Conservation (phyloP, 2,888 invertebrate species). For the Drosophila algonquin region DNA sequence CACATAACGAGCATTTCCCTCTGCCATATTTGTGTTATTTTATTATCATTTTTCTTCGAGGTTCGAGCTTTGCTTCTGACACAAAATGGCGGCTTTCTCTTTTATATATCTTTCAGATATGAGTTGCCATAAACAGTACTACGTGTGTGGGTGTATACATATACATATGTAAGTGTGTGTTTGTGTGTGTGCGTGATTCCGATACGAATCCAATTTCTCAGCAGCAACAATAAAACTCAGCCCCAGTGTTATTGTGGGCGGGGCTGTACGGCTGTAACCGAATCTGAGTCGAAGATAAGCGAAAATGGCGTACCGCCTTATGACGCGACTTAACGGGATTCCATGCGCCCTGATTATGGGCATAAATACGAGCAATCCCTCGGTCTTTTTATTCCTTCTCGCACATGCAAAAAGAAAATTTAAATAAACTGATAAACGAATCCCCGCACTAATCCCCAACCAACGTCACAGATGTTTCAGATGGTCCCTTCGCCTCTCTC, state of each 20-base stretch:
- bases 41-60: constrained; percentile 77
- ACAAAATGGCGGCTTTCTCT: constrained; percentile 24
- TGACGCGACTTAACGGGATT: constrained; percentile 80
- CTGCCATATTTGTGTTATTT: constrained; percentile 82
- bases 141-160: constrained; percentile 25
- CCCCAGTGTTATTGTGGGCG: constrained; percentile 42
- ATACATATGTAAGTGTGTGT: constrained; percentile 48
- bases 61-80: neutral
- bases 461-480: constrained; percentile 32
- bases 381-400: neutral
- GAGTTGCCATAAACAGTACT: constrained; percentile 78
- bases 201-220: constrained; percentile 80
- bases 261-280: constrained; percentile 31
- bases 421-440: constrained; percentile 79
- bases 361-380: constrained; percentile 67
- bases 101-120: constrained; percentile 65
- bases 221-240: constrained; percentile 67
- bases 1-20: constrained; percentile 77
- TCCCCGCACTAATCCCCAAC: constrained; percentile 60
- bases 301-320: constrained; percentile 78
- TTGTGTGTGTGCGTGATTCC: constrained; percentile 34
- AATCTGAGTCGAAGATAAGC: constrained; percentile 61
- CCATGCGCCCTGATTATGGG: constrained; percentile 74
- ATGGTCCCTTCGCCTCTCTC: neutral
- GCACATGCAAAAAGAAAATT: constrained; percentile 59